Evolutionary conservation across 2,797 vertebrate genomes (phyloP).

Genomic region (Falco berigora): DNA sequence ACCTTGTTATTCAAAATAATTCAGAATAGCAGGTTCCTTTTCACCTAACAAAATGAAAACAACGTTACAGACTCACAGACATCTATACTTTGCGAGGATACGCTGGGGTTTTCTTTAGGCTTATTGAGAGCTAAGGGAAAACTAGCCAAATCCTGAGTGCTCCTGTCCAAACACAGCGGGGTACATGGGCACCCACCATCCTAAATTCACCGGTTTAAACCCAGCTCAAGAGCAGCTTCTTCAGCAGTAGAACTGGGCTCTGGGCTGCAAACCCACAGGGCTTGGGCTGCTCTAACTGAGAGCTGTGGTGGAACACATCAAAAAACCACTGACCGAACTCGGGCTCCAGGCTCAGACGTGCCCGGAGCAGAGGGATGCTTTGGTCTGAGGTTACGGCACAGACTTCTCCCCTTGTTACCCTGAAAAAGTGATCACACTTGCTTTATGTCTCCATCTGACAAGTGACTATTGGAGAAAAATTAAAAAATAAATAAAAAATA

Average conservation of each 20-base stretch:
- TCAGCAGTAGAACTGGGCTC: not conserved
- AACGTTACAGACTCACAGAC: fast-evolving
- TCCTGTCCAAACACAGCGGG: not conserved
- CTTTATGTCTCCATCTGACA: not conserved
- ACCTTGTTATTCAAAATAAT: not conserved
- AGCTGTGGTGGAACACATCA: not conserved
- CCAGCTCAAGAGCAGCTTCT: not conserved
- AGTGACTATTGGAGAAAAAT: not conserved
- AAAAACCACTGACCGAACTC: not conserved
- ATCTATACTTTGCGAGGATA: not conserved
- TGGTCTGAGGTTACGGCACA: not conserved
- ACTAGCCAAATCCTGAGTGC: not conserved
- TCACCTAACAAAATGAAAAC: not conserved
- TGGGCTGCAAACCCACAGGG: not conserved
- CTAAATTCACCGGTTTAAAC: not conserved
- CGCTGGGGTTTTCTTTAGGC: not conserved
- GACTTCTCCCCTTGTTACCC: not conserved
- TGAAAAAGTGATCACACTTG: fast-evolving
- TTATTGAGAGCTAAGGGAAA: not conserved
- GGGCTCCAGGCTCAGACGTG: not conserved
- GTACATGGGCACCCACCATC: fast-evolving
- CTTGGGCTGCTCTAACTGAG: not conserved
- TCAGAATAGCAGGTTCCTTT: not conserved
- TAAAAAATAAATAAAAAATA: not conserved
- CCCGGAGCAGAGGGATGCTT: not conserved